Evolutionary conservation across 2,888 invertebrate species (phyloP).

Genomic region (Corbicula japonica): DNA sequence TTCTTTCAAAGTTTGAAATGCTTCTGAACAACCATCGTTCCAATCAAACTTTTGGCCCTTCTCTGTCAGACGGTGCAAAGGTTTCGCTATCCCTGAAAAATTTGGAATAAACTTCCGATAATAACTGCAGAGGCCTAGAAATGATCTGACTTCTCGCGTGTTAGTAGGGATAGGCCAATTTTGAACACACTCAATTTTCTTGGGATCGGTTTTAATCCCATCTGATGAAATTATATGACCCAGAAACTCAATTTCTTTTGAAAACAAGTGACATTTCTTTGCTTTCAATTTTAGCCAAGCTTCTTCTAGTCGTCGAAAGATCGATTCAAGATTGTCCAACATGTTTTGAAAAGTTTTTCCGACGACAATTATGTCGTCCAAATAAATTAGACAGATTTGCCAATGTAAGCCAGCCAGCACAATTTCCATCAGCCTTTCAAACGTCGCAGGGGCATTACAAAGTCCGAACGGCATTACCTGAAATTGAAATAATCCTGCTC

Average conservation of each 20-base stretch:
- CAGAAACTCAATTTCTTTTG: background rate
- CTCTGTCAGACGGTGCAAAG: background rate
- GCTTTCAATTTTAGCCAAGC: background rate
- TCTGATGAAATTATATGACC: background rate
- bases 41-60: background rate
- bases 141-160: background rate
- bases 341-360: background rate
- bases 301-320: background rate
- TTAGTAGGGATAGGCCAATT: background rate
- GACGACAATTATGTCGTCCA: background rate
- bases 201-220: background rate
- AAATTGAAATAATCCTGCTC: too few relatives aligned
- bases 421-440: too few relatives aligned
- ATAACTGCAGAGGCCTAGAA: slow-evolving; percentile 3
- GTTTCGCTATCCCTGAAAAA: background rate
- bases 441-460: too few relatives aligned
- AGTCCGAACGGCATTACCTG: too few relatives aligned
- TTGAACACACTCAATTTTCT: slow-evolving; percentile 3
- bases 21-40: background rate
- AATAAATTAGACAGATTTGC: background rate
- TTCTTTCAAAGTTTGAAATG: background rate
- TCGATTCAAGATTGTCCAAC: too few relatives aligned
- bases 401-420: too few relatives aligned
- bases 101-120: background rate
- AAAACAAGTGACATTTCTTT: background rate